Evolutionary conservation across 2,113 vertebrate species (phyloP), one percentile per base, ranked within the genome.

Genomic region (Collichthys lucidus): DNA sequence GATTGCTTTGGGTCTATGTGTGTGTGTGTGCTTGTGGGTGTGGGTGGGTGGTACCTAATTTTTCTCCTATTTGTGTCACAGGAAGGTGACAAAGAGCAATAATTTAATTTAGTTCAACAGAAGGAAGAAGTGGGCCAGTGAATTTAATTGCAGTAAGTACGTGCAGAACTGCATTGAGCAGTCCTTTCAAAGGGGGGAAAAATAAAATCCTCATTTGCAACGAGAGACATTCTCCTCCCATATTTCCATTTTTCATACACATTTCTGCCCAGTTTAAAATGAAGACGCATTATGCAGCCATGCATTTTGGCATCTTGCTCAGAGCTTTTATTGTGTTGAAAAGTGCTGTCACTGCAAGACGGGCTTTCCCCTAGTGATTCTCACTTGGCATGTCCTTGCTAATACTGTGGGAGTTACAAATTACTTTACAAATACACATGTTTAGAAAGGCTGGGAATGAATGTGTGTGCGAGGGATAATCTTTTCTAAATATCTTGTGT

Each of bases 341-440:
- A 88, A 85, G 73, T 92, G 87, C 82, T 89, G 83, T 66, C 81
- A 83, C 82, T 80, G 81, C 79, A 91, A 82, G 64, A 74, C 44
- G 47, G 60, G 68, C 49, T 62, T 75, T 69, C 66, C 74, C 60
- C 19, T 59, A 40, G 47, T 59, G 59, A 80, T 81, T 83, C 70
- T 74, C 74, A 77, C 60, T 84, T 53, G 17, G 65, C 53, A 53
- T 85, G 65, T 69, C 56, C 64, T 47, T 1, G n/a, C 50, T 82
- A 80, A 86, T 85, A 73, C 50, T 31, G 40, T 15, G 26, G 68
- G 61, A 80, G 49, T 82, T 75, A 79, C 66, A 59, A 79, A 89
- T 83, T 2, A 42, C 73, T 78, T 61, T 20, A 44, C 67, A 63
- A 78, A 78, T 22, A 71, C 47, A 59, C 61, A 22, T 66, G 17